phyloP scores from a whole-genome alignment of 2,888 invertebrate species.

The Silvanus unidentatus region DNA sequence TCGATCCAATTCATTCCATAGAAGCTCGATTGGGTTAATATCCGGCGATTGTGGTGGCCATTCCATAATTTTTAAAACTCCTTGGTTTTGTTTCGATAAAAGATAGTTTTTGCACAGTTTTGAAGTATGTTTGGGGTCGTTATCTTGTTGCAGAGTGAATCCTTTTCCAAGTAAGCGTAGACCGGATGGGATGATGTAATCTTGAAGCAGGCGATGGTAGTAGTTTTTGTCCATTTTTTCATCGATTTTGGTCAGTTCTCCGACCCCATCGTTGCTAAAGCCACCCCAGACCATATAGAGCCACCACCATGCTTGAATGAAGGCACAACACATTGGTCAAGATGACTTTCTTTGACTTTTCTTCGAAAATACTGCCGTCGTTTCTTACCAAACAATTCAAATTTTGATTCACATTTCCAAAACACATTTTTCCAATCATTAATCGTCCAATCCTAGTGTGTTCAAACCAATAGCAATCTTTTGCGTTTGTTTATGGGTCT shows the following conservation, averaged over 20 bases:
- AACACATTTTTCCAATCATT: not conserved
- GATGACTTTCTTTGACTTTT: too few species aligned
- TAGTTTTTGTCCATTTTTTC: constrained; percentile 1
- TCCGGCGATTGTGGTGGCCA: too few species aligned
- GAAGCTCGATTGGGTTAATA: not conserved
- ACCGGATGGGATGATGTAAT: constrained; percentile 1
- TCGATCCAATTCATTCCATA: constrained; percentile 4
- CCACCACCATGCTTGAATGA: not conserved
- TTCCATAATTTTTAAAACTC: too few species aligned
- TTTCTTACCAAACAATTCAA: constrained; percentile 1
- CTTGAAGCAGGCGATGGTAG: not conserved
- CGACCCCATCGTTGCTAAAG: not conserved
- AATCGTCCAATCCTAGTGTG: not conserved
- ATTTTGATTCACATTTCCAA: not conserved
- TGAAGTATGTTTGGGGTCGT: constrained; percentile 1
- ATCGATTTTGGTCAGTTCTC: not conserved
- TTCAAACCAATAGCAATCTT: not conserved
- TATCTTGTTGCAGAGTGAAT: constrained; percentile 3
- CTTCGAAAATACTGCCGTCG: not conserved
- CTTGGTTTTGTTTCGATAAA: too few species aligned
- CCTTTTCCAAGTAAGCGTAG: not conserved
- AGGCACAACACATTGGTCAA: too few species aligned
- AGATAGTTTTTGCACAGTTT: too few species aligned
- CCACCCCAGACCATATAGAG: not conserved
- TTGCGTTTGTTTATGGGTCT: not conserved